Evolutionary conservation across 2,797 vertebrate genomes (phyloP), one percentile per base, ranked within the genome.

Genomic region (Aeoliscus strigatus): DNA sequence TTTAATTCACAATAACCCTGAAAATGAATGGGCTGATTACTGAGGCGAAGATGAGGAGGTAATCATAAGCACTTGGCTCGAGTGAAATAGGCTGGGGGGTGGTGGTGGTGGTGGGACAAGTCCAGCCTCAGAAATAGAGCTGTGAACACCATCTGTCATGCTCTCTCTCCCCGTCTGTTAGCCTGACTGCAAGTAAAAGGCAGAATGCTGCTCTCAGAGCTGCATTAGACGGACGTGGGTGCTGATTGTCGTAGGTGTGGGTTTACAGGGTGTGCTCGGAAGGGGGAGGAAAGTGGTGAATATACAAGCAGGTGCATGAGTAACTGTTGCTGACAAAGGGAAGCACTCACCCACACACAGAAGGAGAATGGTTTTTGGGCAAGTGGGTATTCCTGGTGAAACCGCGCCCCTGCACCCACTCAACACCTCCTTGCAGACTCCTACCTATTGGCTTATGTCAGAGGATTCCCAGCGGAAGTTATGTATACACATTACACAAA

Each of bases 81-180:
- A 82, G 81, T 69, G 73, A 73, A 84, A 84, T 75, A 80, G 69
- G 77, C 74, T 40, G 47, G 57, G 58, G 36, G 49, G 21, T 41
- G 81, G 65, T 46, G 68, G 69, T 65, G 82, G 81, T 82, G 79
- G 85, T 79, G 70, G 82, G 89, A 86, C 84, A 88, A 86, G 89
- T 90, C 89, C 88, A 88, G 86, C 80, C 86, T 90, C 86, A 89
- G 88, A 90, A 90, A 90, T 90, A 90, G 89, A 90, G 88, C 86
- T 89, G 89, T 89, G 87, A 90, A 89, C 87, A 88, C 89, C 87
- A 90, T 90, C 89, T 90, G 87, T 88, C 87, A 83, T 83, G 82
- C 85, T 87, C 84, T 83, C 86, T 85, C 85, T 87, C 80, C 81
- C 86, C 88, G 83, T 90, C 87, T 89, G 86, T 87, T 89, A 85